These are phyloP conservation scores for Ceratosolen fusciceps DNA, from an alignment of 1,140 invertebrate species.

Conservation along the genomic window DNA sequence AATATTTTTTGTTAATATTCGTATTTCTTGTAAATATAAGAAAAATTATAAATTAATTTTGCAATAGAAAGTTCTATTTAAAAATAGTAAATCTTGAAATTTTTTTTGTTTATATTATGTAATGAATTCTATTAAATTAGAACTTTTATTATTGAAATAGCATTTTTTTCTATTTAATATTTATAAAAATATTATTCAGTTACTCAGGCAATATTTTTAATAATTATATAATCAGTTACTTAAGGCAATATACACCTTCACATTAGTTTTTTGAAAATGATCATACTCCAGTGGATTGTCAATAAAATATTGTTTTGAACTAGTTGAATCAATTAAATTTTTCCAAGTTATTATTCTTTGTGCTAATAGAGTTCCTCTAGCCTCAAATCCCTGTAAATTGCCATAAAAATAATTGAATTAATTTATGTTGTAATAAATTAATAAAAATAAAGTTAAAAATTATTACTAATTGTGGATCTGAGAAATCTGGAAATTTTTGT, in stretches of 20 bases:
- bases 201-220: neutral
- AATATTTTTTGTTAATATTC: too few relatives aligned
- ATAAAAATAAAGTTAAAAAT: neutral
- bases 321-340: conserved; percentile 84
- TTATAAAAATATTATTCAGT: neutral
- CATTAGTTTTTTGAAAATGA: conserved; percentile 59
- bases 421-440: neutral
- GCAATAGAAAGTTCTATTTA: too few relatives aligned
- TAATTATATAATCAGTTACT: neutral
- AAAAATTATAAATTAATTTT: too few relatives aligned
- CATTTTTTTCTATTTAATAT: too few relatives aligned
- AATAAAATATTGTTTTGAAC: conserved; percentile 77
- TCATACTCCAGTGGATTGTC: conserved; percentile 80
- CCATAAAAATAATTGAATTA: neutral
- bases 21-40: too few relatives aligned
- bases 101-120: too few relatives aligned
- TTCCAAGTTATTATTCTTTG: conserved; percentile 85
- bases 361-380: conserved; percentile 86
- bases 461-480: conserved; percentile 77
- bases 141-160: too few relatives aligned
- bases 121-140: too few relatives aligned
- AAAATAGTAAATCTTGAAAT: too few relatives aligned
- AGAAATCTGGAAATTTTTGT: conserved; percentile 81
- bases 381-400: conserved; percentile 81
- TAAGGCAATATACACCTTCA: conserved; percentile 4